Base-by-base conservation (phyloP, 2,888 invertebrate species). In the Platycheirus albimanus region DNA sequence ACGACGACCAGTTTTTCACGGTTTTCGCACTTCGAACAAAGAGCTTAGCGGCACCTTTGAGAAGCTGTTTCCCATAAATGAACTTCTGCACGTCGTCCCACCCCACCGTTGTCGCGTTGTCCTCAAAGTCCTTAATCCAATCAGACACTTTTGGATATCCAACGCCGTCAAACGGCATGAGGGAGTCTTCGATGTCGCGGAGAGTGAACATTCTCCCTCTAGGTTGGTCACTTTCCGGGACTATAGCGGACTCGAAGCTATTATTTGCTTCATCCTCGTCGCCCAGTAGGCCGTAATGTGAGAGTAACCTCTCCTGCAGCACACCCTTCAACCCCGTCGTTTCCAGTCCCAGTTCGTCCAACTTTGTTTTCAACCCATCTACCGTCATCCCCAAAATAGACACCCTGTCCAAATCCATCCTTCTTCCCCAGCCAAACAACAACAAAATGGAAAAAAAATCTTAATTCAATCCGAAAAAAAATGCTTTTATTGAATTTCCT, bases 51-150 rank as follows among this genome's bases (percentile, higher is more conserved):
- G 70, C 58, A 24, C 70, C 49, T 36, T 70, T n/a, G 58, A 70
- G 56, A 24, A 79, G 19, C 15, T 74, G 71, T n/a, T 58, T 80
- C 0, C 13, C 49, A 51, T 80, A 78, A 28, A 81, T 58, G 10
- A 54, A 83, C 33, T 83, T 85, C 15, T 85, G 72, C 1, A 64
- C 10, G 3, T 52, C 52, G 13, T 41, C 30, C 72, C 72, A 72
- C 17, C 41, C 28, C 1, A 61, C 71, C 11, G 51, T 36, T 1
- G 28, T n/a, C 1, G 71, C 71, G 24, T 52, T 63, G 3, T 71
- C 63, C 7, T 71, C 61, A 19, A 71, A 71, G 7, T 41, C 51
- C 3, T n/a, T 17, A 1, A 71, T 4, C 71, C 61, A 71, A 15
- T 70, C 30, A 1, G 33, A 17, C 0, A 58, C 24, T 5, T 36